phyloP scores from a whole-genome alignment of 2,888 invertebrate species.

The Gymnoscelis rufifasciata region DNA sequence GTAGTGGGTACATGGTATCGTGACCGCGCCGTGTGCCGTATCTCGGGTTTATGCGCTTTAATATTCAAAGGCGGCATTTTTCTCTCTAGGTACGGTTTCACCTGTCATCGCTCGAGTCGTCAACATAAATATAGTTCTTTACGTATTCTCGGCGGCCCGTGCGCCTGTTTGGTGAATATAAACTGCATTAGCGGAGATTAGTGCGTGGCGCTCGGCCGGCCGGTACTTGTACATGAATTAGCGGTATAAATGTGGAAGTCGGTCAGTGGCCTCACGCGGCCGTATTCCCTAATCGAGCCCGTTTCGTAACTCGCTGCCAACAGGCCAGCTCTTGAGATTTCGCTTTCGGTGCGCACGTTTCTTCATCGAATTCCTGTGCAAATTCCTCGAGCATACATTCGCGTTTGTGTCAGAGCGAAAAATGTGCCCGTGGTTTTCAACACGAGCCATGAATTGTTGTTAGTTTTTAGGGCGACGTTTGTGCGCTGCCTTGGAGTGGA shows the following conservation, averaged over 20 bases:
- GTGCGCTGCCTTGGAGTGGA: conserved; percentile 33
- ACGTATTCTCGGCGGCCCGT: conserved; percentile 56
- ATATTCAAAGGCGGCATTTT: conserved; percentile 55
- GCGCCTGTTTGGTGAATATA: conserved; percentile 60
- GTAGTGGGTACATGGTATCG: conserved; percentile 49
- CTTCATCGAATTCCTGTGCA: conserved; percentile 42
- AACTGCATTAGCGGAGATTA: conserved; percentile 48
- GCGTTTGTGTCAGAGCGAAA: conserved; percentile 40
- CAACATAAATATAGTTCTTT: conserved; percentile 66
- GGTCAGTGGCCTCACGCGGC: conserved; percentile 68
- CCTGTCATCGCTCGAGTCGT: conserved; percentile 61
- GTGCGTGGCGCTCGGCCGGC: conserved; percentile 42
- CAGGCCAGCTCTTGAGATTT: conserved; percentile 54
- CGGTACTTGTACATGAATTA: conserved; percentile 68
- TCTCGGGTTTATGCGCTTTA: conserved; percentile 50
- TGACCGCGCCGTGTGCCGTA: conserved; percentile 46
- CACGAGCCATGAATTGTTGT: conserved; percentile 53
- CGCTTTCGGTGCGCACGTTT: conserved; percentile 57
- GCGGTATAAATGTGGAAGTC: conserved; percentile 74
- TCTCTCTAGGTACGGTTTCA: conserved; percentile 62
- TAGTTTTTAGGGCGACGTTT: conserved; percentile 39
- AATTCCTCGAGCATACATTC: conserved; percentile 50
- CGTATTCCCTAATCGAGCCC: conserved; percentile 67
- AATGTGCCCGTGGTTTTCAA: conserved; percentile 47
- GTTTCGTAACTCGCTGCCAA: conserved; percentile 58